Evolutionary conservation across 2,797 vertebrate species (phyloP), one percentile per base, ranked within the genome.

Genomic region (Sebastes hubbsi): DNA sequence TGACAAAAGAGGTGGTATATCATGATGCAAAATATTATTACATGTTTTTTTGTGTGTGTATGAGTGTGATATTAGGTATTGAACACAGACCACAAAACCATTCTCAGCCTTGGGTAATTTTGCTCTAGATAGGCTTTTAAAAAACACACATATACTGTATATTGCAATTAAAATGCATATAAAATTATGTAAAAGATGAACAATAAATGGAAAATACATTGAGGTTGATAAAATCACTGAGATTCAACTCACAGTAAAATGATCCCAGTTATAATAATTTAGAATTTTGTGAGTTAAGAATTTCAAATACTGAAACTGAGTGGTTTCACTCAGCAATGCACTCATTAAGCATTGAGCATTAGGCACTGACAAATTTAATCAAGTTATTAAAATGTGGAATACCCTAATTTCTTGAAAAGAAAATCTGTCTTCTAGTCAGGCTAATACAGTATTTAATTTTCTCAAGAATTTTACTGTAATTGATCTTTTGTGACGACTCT

Each of bases 81-180:
- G 42, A 46, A 46, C 42, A 46, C 6, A 46, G 14, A 46, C 16
- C 42, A 0, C 1, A 20, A 16, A 59, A 18, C 29, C 16, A 34
- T 55, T 22, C 27, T 0, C 24, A 27, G 18, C 64, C 38, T 49
- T 0, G 8, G 13, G 12, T n/a, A 25, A 52, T n/a, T 52, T 46
- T 52, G 42, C 20, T 64, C 13, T 32, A 59, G 20, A 34, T 9
- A 18, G 14, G 9, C 24, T 27, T 65, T 46, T 5, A 49, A 29
- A 49, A 20, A 12, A 2, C 0, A 3, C 5, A 24, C 2, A 3
- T 1, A n/a, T 3, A 52, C 8, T 52, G 7, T 52, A 10, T 2
- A 52, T 1, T 22, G 9, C 2, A 10, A 18, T 36, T 7, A 71
- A 25, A 18, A n/a, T 30, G 27, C 25, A 5, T 56, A 3, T 1